Evolutionary conservation across 1,140 invertebrate species (phyloP).

Genomic region (Ostrea denselamellosa): DNA sequence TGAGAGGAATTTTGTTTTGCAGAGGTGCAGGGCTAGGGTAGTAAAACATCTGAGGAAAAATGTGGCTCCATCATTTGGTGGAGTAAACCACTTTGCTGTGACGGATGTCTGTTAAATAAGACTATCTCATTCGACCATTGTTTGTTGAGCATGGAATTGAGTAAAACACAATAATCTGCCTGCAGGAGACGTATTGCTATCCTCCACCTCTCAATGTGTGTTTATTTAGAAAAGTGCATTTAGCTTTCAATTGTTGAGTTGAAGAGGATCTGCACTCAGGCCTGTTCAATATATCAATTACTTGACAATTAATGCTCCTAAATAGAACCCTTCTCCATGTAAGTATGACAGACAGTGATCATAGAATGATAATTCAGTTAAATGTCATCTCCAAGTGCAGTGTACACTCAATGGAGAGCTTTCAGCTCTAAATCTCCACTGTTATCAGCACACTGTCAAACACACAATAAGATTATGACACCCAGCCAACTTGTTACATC

Average conservation of each 20-base stretch:
- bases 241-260: neutral
- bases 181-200: neutral
- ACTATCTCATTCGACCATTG: no score
- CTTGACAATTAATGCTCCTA: neutral
- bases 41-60: no score
- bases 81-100: no score
- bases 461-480: conserved; percentile 27
- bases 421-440: neutral
- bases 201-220: neutral
- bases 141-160: no score
- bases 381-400: neutral
- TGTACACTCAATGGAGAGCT: neutral
- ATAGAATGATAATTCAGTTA: neutral
- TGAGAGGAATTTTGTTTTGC: no score
- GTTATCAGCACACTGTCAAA: conserved; percentile 12
- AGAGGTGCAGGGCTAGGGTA: no score
- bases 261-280: neutral
- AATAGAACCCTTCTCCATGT: neutral
- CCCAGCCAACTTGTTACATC: conserved; percentile 18
- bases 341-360: neutral
- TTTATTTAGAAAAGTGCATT: neutral
- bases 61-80: no score
- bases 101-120: no score
- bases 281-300: conserved; percentile 32
- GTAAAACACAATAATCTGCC: neutral